A percentile compares a stretch with the other conserved stretches of the same genome.
These are phyloP conservation scores for Catostylus mosaicus DNA, from an alignment of 30 jellyfish, hydroid and myxozoan genomes.

Conservation along the genomic window DNA sequence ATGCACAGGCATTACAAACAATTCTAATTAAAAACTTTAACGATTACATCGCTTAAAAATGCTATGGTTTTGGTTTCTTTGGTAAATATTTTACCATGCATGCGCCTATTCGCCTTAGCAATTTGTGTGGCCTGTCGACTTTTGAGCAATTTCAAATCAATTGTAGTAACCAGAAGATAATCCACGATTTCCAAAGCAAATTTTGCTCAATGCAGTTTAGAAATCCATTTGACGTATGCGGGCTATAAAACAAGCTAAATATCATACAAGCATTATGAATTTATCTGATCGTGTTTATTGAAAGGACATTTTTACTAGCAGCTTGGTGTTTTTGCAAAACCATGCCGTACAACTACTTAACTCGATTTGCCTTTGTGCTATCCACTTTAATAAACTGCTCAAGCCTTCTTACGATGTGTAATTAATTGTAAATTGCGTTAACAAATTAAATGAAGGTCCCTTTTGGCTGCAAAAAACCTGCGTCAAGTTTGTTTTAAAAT, in stretches of 20 bases:
- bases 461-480: too few species aligned
- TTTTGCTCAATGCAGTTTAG: neutral
- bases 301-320: neutral
- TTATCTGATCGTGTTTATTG: neutral
- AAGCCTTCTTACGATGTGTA: too few species aligned
- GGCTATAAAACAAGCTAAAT: neutral
- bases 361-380: neutral
- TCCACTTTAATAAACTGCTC: too few species aligned
- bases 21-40: neutral
- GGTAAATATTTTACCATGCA: neutral
- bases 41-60: neutral
- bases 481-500: too few species aligned
- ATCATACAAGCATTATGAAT: neutral
- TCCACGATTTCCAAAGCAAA: constrained; percentile 5
- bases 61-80: neutral
- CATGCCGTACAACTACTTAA: neutral
- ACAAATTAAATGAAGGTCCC: too few species aligned
- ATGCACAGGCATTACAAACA: neutral
- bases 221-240: neutral
- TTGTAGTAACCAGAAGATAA: neutral
- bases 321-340: neutral
- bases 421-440: too few species aligned
- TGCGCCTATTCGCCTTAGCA: neutral
- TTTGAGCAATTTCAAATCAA: neutral
- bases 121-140: neutral